These are phyloP conservation scores for Threskiornis aethiopicus DNA, from an alignment of 2,797 vertebrate species.

Conservation along the genomic window DNA sequence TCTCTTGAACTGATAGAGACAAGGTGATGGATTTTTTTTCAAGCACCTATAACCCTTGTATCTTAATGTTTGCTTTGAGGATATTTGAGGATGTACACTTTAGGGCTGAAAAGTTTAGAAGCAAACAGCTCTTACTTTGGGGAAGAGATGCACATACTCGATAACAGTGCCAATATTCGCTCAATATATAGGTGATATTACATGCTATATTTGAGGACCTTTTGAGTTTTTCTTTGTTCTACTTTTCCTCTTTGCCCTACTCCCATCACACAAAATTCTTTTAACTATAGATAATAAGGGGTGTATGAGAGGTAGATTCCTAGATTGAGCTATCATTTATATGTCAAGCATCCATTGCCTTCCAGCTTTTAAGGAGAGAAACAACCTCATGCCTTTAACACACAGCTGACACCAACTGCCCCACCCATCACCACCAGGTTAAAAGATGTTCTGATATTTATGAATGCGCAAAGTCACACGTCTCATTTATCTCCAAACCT, in stretches of 20 bases:
- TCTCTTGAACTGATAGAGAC: background rate
- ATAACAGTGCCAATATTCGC: background rate
- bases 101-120: background rate
- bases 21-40: background rate
- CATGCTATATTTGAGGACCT: slow-evolving; percentile 3
- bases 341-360: background rate
- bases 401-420: background rate
- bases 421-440: background rate
- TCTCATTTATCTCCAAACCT: slow-evolving; percentile 31
- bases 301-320: background rate
- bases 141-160: background rate
- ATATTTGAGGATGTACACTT: background rate
- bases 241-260: background rate
- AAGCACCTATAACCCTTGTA: background rate
- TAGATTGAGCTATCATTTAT: background rate
- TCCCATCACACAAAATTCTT: background rate
- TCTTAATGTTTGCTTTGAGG: background rate
- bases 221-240: background rate
- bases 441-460: slow-evolving; percentile 51
- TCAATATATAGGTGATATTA: background rate
- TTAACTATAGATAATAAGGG: background rate
- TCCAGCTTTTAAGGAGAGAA: slow-evolving; percentile 45
- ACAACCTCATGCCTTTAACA: background rate
- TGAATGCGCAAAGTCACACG: slow-evolving; percentile 25
- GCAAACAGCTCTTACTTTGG: background rate